These are phyloP conservation scores for Etheostoma perlongum DNA, from an alignment of 2,797 vertebrate species.

Conservation along the genomic window DNA sequence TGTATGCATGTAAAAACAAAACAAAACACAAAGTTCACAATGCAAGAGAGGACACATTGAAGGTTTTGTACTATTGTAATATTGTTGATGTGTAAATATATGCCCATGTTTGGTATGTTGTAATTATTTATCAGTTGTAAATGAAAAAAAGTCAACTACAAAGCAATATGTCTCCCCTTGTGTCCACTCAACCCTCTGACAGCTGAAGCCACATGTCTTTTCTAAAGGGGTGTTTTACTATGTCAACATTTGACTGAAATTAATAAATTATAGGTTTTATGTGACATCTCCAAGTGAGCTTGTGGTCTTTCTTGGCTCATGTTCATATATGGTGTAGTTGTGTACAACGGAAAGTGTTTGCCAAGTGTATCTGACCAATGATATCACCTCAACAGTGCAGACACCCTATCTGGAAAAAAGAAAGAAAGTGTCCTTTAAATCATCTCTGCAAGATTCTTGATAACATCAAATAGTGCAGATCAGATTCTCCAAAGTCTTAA, in stretches of 20 bases:
- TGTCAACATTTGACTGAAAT: slow-evolving; percentile 78
- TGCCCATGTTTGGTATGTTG: slow-evolving; percentile 89
- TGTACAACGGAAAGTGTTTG: neutral
- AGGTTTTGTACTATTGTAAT: slow-evolving; percentile 80
- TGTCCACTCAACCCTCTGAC: slow-evolving; percentile 60
- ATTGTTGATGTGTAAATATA: slow-evolving; percentile 91
- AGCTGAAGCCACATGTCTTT: slow-evolving; percentile 74
- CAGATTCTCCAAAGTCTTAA: neutral
- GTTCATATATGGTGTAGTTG: neutral
- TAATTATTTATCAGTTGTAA: slow-evolving; percentile 93
- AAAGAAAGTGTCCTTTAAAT: neutral
- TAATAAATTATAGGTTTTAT: slow-evolving; percentile 83
- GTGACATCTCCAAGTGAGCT: slow-evolving; percentile 56
- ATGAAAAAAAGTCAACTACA: slow-evolving; percentile 74
- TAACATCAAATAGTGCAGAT: neutral
- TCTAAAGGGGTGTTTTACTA: slow-evolving; percentile 82
- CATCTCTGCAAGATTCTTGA: neutral
- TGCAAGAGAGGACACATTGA: slow-evolving; percentile 60
- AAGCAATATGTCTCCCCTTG: slow-evolving; percentile 80
- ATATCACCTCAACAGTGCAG: neutral
- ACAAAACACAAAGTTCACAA: slow-evolving; percentile 79
- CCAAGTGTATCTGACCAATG: slow-evolving; percentile 10
- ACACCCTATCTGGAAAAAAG: neutral
- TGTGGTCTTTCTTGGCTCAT: slow-evolving; percentile 14
- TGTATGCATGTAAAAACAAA: slow-evolving; percentile 89